A percentile compares a stretch with the other conserved stretches of the same genome.
These are phyloP conservation scores for Promerops cafer DNA, from an alignment of 2,113 vertebrate genomes.

Conservation along the genomic window DNA sequence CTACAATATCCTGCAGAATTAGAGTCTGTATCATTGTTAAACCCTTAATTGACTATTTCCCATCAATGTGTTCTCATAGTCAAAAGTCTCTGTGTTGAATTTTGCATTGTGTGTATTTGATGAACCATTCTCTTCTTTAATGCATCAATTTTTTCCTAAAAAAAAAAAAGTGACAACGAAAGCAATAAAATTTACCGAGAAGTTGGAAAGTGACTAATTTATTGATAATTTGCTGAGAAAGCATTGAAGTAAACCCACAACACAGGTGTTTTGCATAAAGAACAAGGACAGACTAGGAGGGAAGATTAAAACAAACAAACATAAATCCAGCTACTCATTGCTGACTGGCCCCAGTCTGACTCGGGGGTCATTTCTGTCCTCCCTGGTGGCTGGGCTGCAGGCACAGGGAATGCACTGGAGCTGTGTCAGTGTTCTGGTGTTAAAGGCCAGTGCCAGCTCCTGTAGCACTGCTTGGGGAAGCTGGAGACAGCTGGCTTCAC, in stretches of 20 bases:
- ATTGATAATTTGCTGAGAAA: not conserved
- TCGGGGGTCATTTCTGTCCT: not conserved
- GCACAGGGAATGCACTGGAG: rapidly evolving
- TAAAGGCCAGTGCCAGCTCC: not conserved
- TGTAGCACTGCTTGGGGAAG: not conserved
- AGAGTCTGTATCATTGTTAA: constrained; percentile 40
- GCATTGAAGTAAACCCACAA: not conserved
- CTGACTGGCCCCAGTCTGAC: not conserved
- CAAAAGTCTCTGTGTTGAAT: not conserved
- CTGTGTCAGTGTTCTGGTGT: rapidly evolving
- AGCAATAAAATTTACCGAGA: not conserved
- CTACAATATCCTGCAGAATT: constrained; percentile 35
- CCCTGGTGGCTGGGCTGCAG: rapidly evolving
- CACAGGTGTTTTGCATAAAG: not conserved
- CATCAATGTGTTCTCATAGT: not conserved
- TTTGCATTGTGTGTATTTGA: not conserved
- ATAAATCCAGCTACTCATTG: not conserved
- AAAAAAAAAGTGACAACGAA: not conserved
- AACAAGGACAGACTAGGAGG: not conserved
- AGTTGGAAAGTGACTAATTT: not conserved
- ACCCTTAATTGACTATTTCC: constrained; percentile 18
- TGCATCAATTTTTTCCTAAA: not conserved
- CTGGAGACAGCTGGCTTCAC: not conserved
- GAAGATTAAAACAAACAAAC: not conserved
- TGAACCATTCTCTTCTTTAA: not conserved